Evolutionary conservation across 2,888 invertebrate genomes (phyloP).

Genomic region (Phortica magna): DNA sequence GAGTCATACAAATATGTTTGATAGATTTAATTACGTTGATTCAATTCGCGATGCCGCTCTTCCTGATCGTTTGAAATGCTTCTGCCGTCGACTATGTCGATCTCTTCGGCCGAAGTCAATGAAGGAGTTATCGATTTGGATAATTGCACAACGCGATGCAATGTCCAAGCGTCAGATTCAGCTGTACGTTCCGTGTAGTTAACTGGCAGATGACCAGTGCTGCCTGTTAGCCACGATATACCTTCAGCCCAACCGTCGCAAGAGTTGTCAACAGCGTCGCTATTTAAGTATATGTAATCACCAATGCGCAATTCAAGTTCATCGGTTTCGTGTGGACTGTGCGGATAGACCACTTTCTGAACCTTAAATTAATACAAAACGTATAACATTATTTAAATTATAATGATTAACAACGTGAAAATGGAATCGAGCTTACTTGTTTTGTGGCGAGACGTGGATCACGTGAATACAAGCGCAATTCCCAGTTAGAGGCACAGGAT

Average conservation of each 20-base stretch:
- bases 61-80: conserved; percentile 73
- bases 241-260: conserved; percentile 94
- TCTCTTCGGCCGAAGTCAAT: conserved; percentile 75
- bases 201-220: conserved; percentile 88
- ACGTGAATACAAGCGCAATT: conserved; percentile 90
- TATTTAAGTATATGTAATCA: conserved; percentile 90
- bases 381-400: background rate
- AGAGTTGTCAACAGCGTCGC: conserved; percentile 85
- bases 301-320: conserved; percentile 91
- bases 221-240: conserved; percentile 79
- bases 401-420: background rate
- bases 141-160: conserved; percentile 85
- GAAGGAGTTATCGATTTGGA: conserved; percentile 76
- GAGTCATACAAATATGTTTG: background rate
- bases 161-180: conserved; percentile 94
- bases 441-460: conserved; percentile 87
- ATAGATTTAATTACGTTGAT: conserved; percentile 56
- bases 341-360: conserved; percentile 88
- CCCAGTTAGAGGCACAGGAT: conserved; percentile 86
- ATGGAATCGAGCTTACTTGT: conserved; percentile 78
- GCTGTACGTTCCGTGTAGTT: conserved; percentile 90
- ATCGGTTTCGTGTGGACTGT: conserved; percentile 87
- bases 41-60: conserved; percentile 68
- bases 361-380: conserved; percentile 78
- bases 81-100: conserved; percentile 75